Percentiles rank a stretch among this genome's conserved stretches.
Evolutionary conservation across 2,113 vertebrate species (phyloP).

Genomic region (Rhodinocichla rosea): DNA sequence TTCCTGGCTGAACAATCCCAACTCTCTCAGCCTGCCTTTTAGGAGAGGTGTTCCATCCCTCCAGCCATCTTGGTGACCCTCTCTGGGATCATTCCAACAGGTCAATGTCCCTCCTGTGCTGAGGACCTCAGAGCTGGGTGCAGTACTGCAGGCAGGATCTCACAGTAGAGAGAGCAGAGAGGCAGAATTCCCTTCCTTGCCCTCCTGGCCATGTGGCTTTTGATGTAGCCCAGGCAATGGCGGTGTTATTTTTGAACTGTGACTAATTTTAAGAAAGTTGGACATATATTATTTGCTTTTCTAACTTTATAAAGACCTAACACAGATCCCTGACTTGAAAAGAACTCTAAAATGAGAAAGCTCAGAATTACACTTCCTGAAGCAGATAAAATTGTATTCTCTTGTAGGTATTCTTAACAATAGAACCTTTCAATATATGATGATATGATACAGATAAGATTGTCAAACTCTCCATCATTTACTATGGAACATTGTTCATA

Average conservation of each 20-base stretch:
- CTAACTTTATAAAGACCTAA: not conserved
- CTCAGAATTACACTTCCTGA: constrained; percentile 5
- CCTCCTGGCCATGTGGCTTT: not conserved
- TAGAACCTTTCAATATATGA: constrained; percentile 50
- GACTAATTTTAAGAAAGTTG: not conserved
- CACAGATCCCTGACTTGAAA: not conserved
- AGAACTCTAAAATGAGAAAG: constrained; percentile 27
- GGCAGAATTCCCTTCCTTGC: not conserved
- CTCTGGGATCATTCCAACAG: not conserved
- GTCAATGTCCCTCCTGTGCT: not conserved
- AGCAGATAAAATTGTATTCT: constrained; percentile 25
- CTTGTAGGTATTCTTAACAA: constrained; percentile 55
- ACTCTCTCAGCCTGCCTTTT: not conserved
- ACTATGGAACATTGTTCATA: constrained; percentile 22
- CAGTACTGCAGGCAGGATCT: not conserved
- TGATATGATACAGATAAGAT: constrained; percentile 40
- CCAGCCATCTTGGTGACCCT: not conserved
- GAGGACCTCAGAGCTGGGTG: not conserved
- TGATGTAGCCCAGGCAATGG: not conserved
- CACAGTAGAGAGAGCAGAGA: not conserved
- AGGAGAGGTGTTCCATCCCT: not conserved
- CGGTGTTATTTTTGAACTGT: not conserved
- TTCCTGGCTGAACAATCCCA: not conserved
- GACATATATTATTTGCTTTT: not conserved
- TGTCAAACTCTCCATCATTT: constrained; percentile 60